Evolutionary conservation across 1,140 invertebrate species (phyloP).

Genomic region (Lordiphosa clarofinis): DNA sequence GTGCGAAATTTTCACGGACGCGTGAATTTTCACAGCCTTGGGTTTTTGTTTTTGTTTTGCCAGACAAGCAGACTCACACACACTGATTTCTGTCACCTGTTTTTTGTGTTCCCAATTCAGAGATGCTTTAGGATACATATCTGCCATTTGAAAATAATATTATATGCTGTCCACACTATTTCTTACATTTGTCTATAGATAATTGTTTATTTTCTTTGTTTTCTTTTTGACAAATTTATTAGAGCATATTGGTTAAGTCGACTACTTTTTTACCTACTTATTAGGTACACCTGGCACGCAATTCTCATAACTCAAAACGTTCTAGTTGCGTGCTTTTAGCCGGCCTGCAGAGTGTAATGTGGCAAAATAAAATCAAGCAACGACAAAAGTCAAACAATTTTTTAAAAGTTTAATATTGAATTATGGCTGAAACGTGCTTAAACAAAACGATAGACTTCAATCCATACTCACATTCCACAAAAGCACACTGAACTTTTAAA

Average conservation of each 20-base stretch:
- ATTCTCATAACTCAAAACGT: conserved; percentile 64
- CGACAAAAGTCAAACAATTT: conserved; percentile 49
- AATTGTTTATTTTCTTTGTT: no score
- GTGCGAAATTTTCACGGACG: conserved; percentile 76
- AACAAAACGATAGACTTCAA: no score
- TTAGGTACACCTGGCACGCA: conserved; percentile 69
- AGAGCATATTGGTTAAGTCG: conserved; percentile 10
- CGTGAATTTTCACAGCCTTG: conserved; percentile 67
- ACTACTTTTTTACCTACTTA: conserved; percentile 3
- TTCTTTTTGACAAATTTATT: background rate
- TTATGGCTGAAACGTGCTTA: conserved; percentile 20
- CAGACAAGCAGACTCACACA: conserved; percentile 22
- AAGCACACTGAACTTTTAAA: no score
- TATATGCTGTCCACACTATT: no score
- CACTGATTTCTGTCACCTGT: conserved; percentile 73
- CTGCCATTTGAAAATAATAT: no score
- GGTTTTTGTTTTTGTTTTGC: conserved; percentile 60
- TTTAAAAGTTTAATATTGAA: conserved; percentile 46
- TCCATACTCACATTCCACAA: no score
- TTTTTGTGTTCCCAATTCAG: conserved; percentile 25
- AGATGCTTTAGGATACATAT: background rate
- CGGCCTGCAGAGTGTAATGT: conserved; percentile 27
- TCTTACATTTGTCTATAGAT: no score
- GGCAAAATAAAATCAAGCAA: conserved; percentile 44
- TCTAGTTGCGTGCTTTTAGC: conserved; percentile 28